Conservation (phyloP, 2,888 invertebrate species). For the Arge pagana region DNA sequence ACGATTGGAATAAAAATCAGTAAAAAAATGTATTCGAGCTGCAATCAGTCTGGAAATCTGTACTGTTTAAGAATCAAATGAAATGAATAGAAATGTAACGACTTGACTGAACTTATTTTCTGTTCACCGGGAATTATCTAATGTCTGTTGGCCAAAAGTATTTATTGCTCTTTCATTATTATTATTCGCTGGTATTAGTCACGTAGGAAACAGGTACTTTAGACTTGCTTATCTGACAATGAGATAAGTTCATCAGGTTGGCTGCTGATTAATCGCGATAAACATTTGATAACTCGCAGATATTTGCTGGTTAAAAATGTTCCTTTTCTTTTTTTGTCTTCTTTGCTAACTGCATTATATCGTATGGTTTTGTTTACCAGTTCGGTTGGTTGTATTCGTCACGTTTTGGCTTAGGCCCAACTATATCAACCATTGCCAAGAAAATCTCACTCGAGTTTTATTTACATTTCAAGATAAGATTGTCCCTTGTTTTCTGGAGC, state of each 20-base stretch:
- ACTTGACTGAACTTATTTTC: conserved; percentile 14
- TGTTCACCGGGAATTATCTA: neutral
- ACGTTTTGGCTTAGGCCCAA: conserved; percentile 47
- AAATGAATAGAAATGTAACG: neutral
- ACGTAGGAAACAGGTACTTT: neutral
- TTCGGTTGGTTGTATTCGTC: conserved; percentile 38
- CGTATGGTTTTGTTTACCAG: conserved; percentile 30
- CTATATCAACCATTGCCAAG: conserved; percentile 46
- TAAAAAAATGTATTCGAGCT: neutral
- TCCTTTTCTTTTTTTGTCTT: conserved; percentile 8
- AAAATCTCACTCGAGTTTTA: conserved; percentile 43
- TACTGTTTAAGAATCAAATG: conserved; percentile 4
- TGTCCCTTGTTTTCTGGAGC: too few species aligned
- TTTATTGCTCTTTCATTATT: conserved; percentile 5
- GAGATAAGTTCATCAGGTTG: conserved; percentile 21
- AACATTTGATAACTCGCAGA: conserved; percentile 20
- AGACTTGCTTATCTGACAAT: conserved; percentile 9
- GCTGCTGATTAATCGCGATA: conserved; percentile 16
- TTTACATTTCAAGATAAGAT: conserved; percentile 33
- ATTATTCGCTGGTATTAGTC: conserved; percentile 17
- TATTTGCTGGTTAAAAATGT: neutral
- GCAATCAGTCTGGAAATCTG: too few species aligned
- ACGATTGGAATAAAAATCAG: too few species aligned
- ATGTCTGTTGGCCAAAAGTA: neutral
- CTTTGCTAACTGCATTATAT: conserved; percentile 18